Base-by-base conservation (phyloP, 2,113 vertebrate species). In the Corythornis cristatus region DNA sequence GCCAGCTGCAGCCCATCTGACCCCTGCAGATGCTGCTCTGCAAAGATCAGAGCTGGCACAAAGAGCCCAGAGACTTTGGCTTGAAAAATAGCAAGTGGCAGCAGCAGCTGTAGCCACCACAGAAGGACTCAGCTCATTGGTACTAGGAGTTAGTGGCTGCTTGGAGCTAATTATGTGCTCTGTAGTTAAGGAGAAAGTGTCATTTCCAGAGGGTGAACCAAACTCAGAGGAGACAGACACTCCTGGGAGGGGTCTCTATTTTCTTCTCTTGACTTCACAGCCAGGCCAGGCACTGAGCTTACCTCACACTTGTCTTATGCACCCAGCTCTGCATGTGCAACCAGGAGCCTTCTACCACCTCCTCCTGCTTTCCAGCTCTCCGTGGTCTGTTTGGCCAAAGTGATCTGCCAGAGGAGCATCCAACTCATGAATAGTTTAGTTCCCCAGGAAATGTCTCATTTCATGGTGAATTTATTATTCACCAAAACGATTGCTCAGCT, bases 201-300 rank as follows among this genome's bases (percentile, higher is more conserved):
- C 50, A 25, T 21, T 45, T 65, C 45, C 64, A 21, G 70, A n/a
- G 51, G 25, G 25, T 33, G 66, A 53, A 13, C 42, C 58, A 60
- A 31, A 15, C 40, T 51, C 3, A 3, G 62, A 22, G 23, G 50
- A 46, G 77, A 26, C 0, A 1, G 25, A 11, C 2, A 0, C 22
- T 33, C 61, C 61, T 50, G 1, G 0, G 15, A 33, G 43, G 42
- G 46, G 37, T 54, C 45, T 42, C 68, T 5, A 1, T 45, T 48
- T 64, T 20, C 57, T 68, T 37, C 67, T 13, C 12, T 15, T 31
- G 40, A 12, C 51, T 40, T 19, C 7, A 16, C 56, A n/a, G 9
- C 22, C 26, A 18, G 33, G 48, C 23, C 29, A 17, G 37, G 81
- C 53, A 16, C 53, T 45, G 61, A 74, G 35, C 35, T 57, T 21